Percentiles rank a stretch among this genome's conserved stretches.
Conservation (phyloP, 2,888 invertebrate species). For the Polydrusus tereticollis region DNA sequence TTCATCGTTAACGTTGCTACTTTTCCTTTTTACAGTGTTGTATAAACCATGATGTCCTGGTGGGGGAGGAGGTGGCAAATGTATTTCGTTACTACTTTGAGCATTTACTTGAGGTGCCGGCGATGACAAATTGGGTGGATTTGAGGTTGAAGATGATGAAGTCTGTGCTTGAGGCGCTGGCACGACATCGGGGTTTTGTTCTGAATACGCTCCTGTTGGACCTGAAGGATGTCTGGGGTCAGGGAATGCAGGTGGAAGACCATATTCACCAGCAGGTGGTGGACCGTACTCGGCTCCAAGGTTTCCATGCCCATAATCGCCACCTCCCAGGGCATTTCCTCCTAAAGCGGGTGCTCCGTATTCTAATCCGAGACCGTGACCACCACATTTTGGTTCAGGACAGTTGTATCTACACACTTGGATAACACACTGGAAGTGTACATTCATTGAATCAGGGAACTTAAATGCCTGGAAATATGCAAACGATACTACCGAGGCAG, state of each 20-base stretch:
- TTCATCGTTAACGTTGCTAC: constrained; percentile 74
- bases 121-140: constrained; percentile 72
- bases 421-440: constrained; percentile 96
- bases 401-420: constrained; percentile 95
- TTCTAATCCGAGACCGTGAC: constrained; percentile 74
- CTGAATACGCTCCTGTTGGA: constrained; percentile 85
- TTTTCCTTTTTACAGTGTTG: constrained; percentile 88
- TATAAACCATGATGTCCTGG: constrained; percentile 85
- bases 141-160: constrained; percentile 75
- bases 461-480: constrained; percentile 98
- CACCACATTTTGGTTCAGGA: constrained; percentile 91
- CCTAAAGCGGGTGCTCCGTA: constrained; percentile 74
- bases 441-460: constrained; percentile 97
- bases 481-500: constrained; percentile 93
- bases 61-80: constrained; percentile 86
- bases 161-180: constrained; percentile 87
- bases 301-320: constrained; percentile 65
- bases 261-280: constrained; percentile 77
- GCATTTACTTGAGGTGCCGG: constrained; percentile 71
- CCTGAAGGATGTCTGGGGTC: constrained; percentile 91
- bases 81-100: constrained; percentile 76
- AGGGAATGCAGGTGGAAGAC: constrained; percentile 82
- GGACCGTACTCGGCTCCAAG: constrained; percentile 77
- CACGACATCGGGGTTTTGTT: constrained; percentile 84
- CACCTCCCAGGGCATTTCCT: constrained; percentile 62